Percentiles rank a stretch among this genome's conserved stretches.
Evolutionary conservation across 2,888 invertebrate genomes (phyloP).

Genomic region (Lepidocyrtinus sp.): DNA sequence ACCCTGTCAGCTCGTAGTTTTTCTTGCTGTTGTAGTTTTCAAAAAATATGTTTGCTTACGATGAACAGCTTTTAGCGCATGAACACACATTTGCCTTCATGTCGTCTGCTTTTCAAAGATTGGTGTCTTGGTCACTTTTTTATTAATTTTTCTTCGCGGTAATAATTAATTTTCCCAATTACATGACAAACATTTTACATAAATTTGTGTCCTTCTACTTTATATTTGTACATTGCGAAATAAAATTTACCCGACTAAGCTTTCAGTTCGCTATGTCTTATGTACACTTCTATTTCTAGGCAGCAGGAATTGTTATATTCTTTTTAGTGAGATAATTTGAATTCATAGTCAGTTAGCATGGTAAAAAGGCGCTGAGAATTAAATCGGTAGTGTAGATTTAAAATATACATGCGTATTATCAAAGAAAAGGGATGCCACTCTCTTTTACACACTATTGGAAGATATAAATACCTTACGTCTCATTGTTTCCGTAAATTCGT

Average conservation of each 20-base stretch:
- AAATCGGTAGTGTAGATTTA: too few species aligned
- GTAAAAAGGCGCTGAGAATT: too few species aligned
- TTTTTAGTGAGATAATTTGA: too few species aligned
- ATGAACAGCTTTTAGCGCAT: background rate
- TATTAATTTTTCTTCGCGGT: background rate
- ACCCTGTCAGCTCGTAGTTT: background rate
- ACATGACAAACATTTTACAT: conserved; percentile 5
- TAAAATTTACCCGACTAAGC: background rate
- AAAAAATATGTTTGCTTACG: background rate
- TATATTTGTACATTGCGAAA: conserved; percentile 11
- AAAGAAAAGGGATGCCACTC: too few species aligned
- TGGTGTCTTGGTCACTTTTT: conserved; percentile 11
- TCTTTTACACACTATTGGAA: too few species aligned
- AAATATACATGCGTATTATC: too few species aligned
- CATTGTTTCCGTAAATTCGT: too few species aligned
- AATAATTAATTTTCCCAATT: conserved; percentile 16
- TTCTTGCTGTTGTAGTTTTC: background rate
- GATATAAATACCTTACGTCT: too few species aligned
- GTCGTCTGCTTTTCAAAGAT: background rate
- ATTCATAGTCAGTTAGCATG: too few species aligned
- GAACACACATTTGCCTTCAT: conserved; percentile 1
- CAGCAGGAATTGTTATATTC: too few species aligned
- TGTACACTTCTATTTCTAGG: too few species aligned
- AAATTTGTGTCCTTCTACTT: conserved; percentile 8
- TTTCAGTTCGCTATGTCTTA: too few species aligned